phyloP scores from a whole-genome alignment of 2,797 vertebrate species.

The Tachyglossus aculeatus region DNA sequence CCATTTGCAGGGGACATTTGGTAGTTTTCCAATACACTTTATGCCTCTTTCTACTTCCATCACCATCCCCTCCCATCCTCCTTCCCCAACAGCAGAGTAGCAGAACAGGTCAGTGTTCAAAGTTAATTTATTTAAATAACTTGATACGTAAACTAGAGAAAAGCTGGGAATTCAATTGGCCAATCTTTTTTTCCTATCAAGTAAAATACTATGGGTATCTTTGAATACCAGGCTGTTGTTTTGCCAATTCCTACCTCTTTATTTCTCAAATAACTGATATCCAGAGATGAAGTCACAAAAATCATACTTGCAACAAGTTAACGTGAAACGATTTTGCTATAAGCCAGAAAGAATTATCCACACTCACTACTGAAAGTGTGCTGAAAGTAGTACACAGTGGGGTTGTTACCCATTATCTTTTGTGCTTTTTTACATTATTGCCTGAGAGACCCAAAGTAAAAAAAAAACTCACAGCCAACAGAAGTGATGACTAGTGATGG shows the following conservation, averaged over 20 bases:
- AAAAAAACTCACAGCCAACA: conserved; percentile 41
- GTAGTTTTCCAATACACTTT: conserved; percentile 88
- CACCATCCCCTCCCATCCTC: conserved; percentile 64
- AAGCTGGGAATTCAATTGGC: conserved; percentile 31
- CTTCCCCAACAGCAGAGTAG: conserved; percentile 50
- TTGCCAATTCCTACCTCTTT: conserved; percentile 11
- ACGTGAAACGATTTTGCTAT: conserved; percentile 5
- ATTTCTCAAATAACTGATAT: conserved; percentile 10
- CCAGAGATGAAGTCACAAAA: conserved; percentile 24
- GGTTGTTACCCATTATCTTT: not conserved
- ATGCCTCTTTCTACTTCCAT: conserved; percentile 81
- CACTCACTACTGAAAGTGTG: not conserved
- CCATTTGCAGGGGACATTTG: conserved; percentile 89
- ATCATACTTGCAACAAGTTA: not conserved
- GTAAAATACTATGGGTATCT: conserved; percentile 27
- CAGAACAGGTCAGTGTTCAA: conserved; percentile 70
- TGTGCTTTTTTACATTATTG: conserved; percentile 37
- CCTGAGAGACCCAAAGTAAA: conserved; percentile 34
- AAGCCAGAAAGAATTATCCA: conserved; percentile 17
- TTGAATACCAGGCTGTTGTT: conserved; percentile 32
- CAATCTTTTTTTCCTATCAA: conserved; percentile 15
- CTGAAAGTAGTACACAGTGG: not conserved
- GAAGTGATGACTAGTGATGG: conserved; percentile 50
- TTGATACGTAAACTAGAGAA: conserved; percentile 63
- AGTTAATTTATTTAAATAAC: conserved; percentile 72